Percentiles rank a stretch among this genome's conserved stretches.
Conservation (phyloP, 53 echinoderm and acorn worm genomes). For the Stichopus horrens region DNA sequence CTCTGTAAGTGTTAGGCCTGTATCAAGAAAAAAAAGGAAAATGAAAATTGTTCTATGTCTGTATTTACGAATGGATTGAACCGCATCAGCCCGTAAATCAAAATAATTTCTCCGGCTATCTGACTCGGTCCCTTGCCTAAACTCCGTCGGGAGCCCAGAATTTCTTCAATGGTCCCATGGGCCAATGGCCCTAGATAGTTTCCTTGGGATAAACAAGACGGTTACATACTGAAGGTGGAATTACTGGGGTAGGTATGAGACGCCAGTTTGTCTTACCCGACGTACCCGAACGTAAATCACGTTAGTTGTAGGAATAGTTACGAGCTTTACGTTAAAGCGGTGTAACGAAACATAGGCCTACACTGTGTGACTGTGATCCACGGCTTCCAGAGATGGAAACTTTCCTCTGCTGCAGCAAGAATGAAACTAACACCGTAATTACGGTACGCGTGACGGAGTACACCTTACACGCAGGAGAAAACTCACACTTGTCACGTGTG, state of each 20-base stretch:
- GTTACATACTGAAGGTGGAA: not conserved
- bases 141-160: constrained; percentile 15
- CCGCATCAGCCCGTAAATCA: constrained; percentile 24
- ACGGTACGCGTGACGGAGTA: too few species aligned
- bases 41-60: too few species aligned
- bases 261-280: constrained; percentile 29
- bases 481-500: too few species aligned
- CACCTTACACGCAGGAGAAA: too few species aligned
- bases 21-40: too few species aligned
- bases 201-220: not conserved
- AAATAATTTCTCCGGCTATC: not conserved
- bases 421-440: too few species aligned
- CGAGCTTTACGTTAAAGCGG: not conserved
- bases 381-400: too few species aligned
- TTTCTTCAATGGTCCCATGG: constrained; percentile 27
- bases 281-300: constrained; percentile 10
- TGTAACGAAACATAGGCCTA: not conserved
- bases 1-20: too few species aligned
- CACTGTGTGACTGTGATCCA: too few species aligned
- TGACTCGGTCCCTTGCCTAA: constrained; percentile 25
- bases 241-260: not conserved
- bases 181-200: constrained; percentile 17
- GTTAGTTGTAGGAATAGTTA: constrained; percentile 3
- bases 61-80: not conserved
- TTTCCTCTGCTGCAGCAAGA: too few species aligned